Base-by-base conservation (phyloP, 1,140 invertebrate genomes). In the Bombus breviceps region DNA sequence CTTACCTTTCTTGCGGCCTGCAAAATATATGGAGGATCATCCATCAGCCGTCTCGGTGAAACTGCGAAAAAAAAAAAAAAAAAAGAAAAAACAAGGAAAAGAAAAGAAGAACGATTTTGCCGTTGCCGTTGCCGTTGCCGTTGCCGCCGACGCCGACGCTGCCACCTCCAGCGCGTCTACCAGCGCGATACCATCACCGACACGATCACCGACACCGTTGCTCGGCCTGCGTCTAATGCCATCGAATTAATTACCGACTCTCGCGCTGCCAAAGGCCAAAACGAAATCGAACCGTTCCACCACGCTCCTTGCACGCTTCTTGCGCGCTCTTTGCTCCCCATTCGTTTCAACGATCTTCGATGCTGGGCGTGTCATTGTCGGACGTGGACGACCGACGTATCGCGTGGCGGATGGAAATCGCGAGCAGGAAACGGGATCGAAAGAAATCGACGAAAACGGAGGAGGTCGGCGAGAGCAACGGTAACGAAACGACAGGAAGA, bases 1-100 rank as follows among this genome's bases (percentile, higher is more conserved):
- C 89, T 90, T 90, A 90, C 89, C 89, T 90, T 90, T 90, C 89
- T 90, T 85, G 89, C 89, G 75, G 78, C 75, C 69, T 34, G 89
- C 89, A 53, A 88, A 90, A 90, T 90, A 88, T 90, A 90, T 86
- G 89, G 89, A 76, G 88, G 86, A 88, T 88, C 88, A 90, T 90
- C 89, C 89, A 85, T 90, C 89, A 90, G 89, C 89, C 89, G 89
- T 88, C 88, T 73, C 86, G 80, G 79, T 64, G 86, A 83, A 83
- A 71, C 86, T 72, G 83, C 72, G 39, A 66, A 68, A 87, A 72
- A 62, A 32, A 62, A 32, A 77, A 32, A 68, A 87, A 72, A 62
- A 32, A 62, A 32, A 77, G 28, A 80, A 69, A 34, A 62, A 32
- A 77, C 68, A 80, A 69, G 32, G 32, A 32, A 43, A 76, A 69